These are phyloP conservation scores for Salvelinus fontinalis DNA, from an alignment of 2,113 vertebrate species.

Conservation along the genomic window DNA sequence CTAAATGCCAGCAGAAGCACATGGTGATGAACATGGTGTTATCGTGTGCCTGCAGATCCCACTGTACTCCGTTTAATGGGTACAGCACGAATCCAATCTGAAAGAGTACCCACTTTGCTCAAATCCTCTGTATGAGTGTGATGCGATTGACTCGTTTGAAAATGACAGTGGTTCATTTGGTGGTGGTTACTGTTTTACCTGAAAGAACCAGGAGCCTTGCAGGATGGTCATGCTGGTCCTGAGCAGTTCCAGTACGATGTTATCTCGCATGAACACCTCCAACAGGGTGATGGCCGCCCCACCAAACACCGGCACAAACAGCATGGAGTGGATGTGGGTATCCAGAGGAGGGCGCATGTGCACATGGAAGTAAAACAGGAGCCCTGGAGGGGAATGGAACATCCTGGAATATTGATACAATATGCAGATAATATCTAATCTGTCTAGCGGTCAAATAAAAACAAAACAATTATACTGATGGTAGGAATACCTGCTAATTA, in stretches of 20 bases:
- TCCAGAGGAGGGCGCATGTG: slow-evolving; percentile 82
- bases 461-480: background rate
- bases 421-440: background rate
- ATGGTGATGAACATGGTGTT: slow-evolving; percentile 96
- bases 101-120: background rate
- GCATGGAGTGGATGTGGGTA: slow-evolving; percentile 86
- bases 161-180: background rate
- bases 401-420: background rate
- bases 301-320: slow-evolving; percentile 79
- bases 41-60: slow-evolving; percentile 74
- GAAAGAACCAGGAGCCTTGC: slow-evolving; percentile 97
- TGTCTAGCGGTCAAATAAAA: background rate
- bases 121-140: background rate
- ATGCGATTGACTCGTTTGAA: background rate
- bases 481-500: background rate
- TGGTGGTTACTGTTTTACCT: slow-evolving; percentile 72
- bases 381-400: slow-evolving; percentile 66
- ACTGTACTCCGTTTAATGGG: slow-evolving; percentile 75
- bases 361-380: slow-evolving; percentile 90
- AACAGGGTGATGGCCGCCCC: slow-evolving; percentile 70
- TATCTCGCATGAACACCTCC: slow-evolving; percentile 81
- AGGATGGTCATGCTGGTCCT: slow-evolving; percentile 79
- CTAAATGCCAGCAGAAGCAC: slow-evolving; percentile 96
- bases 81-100: slow-evolving; percentile 93
- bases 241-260: slow-evolving; percentile 83